Evolutionary conservation across 2,797 vertebrate genomes (phyloP).

Genomic region (Platyrinchus mystaceus): DNA sequence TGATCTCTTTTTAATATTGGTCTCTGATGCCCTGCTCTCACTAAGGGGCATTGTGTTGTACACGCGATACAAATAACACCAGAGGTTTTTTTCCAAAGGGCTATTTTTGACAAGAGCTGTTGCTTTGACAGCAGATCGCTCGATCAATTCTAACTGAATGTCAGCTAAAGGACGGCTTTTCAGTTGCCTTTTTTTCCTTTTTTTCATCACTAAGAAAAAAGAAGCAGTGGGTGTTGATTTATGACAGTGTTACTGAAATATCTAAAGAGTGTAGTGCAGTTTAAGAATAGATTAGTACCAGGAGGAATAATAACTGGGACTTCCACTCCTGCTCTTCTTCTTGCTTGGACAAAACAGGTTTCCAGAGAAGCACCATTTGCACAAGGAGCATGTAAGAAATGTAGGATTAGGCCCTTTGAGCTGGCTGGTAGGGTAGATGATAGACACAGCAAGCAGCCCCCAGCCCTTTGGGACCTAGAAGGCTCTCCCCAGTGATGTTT

Average conservation of each 20-base stretch:
- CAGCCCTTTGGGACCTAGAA: background rate
- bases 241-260: slow-evolving; percentile 70
- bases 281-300: slow-evolving; percentile 63
- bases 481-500: background rate
- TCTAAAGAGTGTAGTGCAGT: slow-evolving; percentile 49
- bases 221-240: slow-evolving; percentile 53
- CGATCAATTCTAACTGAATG: slow-evolving; percentile 56
- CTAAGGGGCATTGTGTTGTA: background rate
- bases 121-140: slow-evolving; percentile 43
- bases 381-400: background rate
- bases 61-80: background rate
- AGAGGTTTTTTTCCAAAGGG: slow-evolving; percentile 21
- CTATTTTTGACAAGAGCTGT: slow-evolving; percentile 54
- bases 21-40: background rate
- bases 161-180: slow-evolving; percentile 48
- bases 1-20: background rate
- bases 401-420: background rate
- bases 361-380: background rate
- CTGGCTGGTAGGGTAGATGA: background rate
- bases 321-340: background rate
- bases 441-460: background rate
- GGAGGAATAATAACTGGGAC: background rate
- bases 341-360: background rate
- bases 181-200: background rate
- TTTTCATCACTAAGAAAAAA: slow-evolving; percentile 54